Percentiles rank a stretch among this genome's conserved stretches.
Conservation (phyloP, 2,888 invertebrate genomes). For the Platynereis dumerilii region DNA sequence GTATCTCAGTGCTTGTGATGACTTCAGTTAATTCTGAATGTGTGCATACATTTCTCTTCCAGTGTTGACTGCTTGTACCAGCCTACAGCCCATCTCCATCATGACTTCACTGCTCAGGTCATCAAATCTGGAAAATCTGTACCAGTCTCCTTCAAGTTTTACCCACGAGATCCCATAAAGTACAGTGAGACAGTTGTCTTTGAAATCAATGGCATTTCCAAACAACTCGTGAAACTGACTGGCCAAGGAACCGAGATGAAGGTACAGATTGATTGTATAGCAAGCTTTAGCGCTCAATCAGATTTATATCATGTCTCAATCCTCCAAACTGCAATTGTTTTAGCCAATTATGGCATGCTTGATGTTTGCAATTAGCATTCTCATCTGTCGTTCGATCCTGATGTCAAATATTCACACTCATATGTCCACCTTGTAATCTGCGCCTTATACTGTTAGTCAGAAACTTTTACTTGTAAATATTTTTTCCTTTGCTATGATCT, state of each 20-base stretch:
- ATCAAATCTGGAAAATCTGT: constrained; percentile 50
- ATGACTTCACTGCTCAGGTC: constrained; percentile 59
- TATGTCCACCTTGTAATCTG: no score
- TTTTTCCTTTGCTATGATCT: no score
- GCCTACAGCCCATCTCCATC: constrained; percentile 51
- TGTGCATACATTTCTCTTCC: constrained; percentile 31
- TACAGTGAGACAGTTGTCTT: constrained; percentile 60
- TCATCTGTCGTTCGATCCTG: no score
- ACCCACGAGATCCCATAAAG: constrained; percentile 53
- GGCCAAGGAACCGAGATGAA: constrained; percentile 62
- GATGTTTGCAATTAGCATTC: no score
- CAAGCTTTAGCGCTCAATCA: not conserved
- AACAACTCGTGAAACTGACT: constrained; percentile 53
- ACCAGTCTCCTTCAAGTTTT: constrained; percentile 56
- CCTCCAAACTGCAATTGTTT: no score
- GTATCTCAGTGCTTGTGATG: no score
- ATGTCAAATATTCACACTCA: no score
- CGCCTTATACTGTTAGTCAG: no score
- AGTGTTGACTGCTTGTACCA: constrained; percentile 61
- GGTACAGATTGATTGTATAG: constrained; percentile 40
- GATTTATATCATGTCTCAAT: no score
- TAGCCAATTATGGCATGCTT: no score
- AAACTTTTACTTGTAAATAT: no score
- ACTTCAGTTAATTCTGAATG: no score
- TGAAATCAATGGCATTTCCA: constrained; percentile 62